phyloP scores from a whole-genome alignment of 2,797 vertebrate species.

The Phataginus tricuspis region DNA sequence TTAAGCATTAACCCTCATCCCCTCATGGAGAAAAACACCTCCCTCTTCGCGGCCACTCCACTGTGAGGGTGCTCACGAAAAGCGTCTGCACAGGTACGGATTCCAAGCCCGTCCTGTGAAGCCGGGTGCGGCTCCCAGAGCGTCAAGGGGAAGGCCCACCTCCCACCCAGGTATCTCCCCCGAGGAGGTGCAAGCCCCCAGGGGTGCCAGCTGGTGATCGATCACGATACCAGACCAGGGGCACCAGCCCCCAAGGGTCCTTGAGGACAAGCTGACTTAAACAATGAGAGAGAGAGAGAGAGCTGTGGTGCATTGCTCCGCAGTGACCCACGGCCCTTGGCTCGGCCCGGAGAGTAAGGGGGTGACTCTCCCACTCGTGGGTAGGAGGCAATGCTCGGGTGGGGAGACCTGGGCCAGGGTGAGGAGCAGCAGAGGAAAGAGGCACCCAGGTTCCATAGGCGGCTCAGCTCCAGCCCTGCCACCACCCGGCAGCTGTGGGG shows the following conservation, averaged over 20 bases:
- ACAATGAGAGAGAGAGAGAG: too few species aligned
- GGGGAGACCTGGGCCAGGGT: neutral
- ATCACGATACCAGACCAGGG: neutral
- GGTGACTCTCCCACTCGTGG: fast-evolving
- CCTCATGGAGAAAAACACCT: neutral
- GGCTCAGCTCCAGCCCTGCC: neutral
- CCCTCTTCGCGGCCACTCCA: fast-evolving
- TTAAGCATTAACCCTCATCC: fast-evolving
- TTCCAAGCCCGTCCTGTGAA: fast-evolving
- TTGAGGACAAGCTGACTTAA: fast-evolving
- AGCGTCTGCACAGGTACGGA: fast-evolving
- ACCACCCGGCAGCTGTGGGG: fast-evolving
- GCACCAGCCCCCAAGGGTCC: neutral
- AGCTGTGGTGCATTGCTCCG: fast-evolving
- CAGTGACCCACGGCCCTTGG: too few species aligned
- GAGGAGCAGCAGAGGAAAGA: neutral
- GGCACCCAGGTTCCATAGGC: too few species aligned
- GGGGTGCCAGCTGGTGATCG: fast-evolving
- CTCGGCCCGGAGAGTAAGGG: too few species aligned
- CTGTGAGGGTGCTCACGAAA: fast-evolving
- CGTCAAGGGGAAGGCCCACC: too few species aligned
- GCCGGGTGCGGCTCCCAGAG: neutral
- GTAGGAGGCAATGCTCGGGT: fast-evolving
- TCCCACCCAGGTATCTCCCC: too few species aligned
- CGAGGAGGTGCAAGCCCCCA: fast-evolving